phyloP scores from a whole-genome alignment of 92 coral and sea anemone genomes.

The Epizoanthus scotinus region DNA sequence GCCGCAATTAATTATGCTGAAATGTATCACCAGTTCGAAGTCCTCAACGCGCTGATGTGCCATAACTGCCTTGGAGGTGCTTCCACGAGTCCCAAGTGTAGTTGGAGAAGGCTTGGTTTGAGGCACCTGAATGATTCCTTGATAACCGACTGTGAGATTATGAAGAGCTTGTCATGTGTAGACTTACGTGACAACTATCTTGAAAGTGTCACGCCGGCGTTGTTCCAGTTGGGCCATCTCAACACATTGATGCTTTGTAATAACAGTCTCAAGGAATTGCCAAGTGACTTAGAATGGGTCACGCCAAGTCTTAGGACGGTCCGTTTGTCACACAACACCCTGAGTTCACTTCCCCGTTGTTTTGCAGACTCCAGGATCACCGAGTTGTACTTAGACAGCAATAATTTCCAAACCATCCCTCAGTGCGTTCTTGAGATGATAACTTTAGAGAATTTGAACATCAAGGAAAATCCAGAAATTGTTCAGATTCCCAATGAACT shows the following conservation, averaged over 20 bases:
- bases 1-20: conserved; percentile 49
- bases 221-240: conserved; percentile 56
- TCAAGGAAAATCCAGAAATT: conserved; percentile 54
- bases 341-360: conserved; percentile 49
- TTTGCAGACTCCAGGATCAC: conserved; percentile 47
- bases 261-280: conserved; percentile 53
- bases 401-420: conserved; percentile 54
- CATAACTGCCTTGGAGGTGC: conserved; percentile 27
- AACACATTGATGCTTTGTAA: conserved; percentile 45
- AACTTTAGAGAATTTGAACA: conserved; percentile 51
- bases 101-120: conserved; percentile 57
- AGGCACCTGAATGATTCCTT: conserved; percentile 33
- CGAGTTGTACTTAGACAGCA: conserved; percentile 47
- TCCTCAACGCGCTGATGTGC: conserved; percentile 36
- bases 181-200: conserved; percentile 62
- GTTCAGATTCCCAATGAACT: conserved; percentile 50
- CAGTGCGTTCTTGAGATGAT: conserved; percentile 50
- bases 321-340: conserved; percentile 50
- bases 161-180: conserved; percentile 38
- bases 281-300: conserved; percentile 33
- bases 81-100: conserved; percentile 29
- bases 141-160: conserved; percentile 31
- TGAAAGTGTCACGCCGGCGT: conserved; percentile 34
- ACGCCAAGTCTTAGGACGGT: conserved; percentile 50
- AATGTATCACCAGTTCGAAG: conserved; percentile 26